Percentiles rank a stretch among this genome's conserved stretches.
phyloP scores from a whole-genome alignment of 2,113 vertebrate species.

The Atrichornis clamosus region DNA sequence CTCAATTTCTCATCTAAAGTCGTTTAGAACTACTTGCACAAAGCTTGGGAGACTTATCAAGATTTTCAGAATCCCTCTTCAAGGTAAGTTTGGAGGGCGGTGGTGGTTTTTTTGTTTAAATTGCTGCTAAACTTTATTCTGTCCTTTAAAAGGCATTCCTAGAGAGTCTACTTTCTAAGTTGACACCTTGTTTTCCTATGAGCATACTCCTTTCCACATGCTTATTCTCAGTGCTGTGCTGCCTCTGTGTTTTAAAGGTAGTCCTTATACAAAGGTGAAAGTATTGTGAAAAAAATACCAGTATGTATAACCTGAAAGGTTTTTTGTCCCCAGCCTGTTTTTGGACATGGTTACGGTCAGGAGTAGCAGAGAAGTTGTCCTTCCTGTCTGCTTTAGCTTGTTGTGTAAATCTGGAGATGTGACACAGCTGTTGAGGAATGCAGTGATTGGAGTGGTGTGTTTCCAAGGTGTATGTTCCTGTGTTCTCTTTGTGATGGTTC shows the following conservation, averaged over 20 bases:
- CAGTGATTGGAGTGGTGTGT: neutral
- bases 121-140: neutral
- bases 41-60: neutral
- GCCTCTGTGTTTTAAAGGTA: neutral
- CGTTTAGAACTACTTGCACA: neutral
- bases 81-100: neutral
- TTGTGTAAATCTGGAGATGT: neutral
- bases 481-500: neutral
- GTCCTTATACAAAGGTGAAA: neutral
- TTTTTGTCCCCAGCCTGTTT: neutral
- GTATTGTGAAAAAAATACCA: neutral
- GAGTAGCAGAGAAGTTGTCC: neutral
- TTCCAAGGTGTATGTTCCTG: neutral
- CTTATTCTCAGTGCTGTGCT: neutral
- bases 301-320: fast-evolving
- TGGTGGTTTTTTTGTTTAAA: neutral
- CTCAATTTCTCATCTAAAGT: neutral
- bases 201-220: fast-evolving
- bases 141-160: neutral
- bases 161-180: neutral
- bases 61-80: neutral
- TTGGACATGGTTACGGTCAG: neutral
- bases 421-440: neutral
- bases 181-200: neutral
- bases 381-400: neutral